Conservation (phyloP, 2,888 invertebrate genomes). For the Dorcus hopei region DNA sequence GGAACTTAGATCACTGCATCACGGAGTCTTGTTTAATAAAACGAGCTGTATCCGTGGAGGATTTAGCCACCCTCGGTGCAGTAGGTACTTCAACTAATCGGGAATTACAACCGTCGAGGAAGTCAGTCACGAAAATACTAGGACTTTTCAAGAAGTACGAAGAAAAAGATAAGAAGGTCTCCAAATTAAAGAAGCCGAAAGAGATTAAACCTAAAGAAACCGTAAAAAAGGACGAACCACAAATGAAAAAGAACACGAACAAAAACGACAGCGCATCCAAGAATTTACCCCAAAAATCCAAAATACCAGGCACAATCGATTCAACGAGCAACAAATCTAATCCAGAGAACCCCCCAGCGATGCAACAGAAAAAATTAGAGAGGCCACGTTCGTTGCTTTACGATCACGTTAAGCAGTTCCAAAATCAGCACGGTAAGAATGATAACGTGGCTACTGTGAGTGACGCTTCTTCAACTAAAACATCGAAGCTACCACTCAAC, state of each 20-base stretch:
- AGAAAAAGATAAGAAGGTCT: constrained; percentile 39
- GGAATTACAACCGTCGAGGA: constrained; percentile 58
- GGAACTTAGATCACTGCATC: constrained; percentile 47
- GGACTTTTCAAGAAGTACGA: constrained; percentile 75
- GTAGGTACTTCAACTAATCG: constrained; percentile 27
- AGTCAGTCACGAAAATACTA: constrained; percentile 70
- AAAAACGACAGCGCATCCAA: constrained; percentile 30
- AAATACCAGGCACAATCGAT: background rate
- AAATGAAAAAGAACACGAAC: constrained; percentile 4
- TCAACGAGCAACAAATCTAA: background rate
- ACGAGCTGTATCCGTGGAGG: constrained; percentile 70
- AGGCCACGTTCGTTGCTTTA: constrained; percentile 56
- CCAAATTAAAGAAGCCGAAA: constrained; percentile 34
- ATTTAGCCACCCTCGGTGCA: constrained; percentile 55
- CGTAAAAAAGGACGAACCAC: constrained; percentile 1
- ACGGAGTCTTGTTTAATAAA: constrained; percentile 68
- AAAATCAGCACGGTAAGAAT: constrained; percentile 50
- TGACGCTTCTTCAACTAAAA: constrained; percentile 33
- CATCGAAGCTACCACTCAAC: constrained; percentile 43
- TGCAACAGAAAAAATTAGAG: constrained; percentile 48
- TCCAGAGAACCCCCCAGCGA: background rate
- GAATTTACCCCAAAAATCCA: background rate
- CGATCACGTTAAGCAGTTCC: constrained; percentile 55
- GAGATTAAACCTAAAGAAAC: constrained; percentile 29
- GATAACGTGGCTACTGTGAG: constrained; percentile 40